Base-by-base conservation (phyloP, 2,113 vertebrate species). In the Laterallus jamaicensis region DNA sequence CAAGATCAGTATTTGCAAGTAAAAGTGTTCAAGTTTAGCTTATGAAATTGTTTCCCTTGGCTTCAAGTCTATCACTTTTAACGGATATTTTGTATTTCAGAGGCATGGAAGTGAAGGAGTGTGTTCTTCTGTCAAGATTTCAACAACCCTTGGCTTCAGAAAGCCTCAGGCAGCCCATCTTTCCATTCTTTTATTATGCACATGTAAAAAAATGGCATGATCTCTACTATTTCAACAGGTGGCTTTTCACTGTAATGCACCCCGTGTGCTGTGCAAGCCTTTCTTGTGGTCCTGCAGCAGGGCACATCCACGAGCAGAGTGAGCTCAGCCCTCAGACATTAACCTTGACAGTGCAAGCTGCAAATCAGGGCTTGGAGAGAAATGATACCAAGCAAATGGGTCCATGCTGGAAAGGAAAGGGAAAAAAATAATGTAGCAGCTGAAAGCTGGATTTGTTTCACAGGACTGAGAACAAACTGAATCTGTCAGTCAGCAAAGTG, bases 41-140 rank as follows among this genome's bases (percentile, higher is more conserved):
- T 87, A 84, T 12, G 4, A 91, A 82, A 82, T 82, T 93, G 83
- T 95, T 96, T 94, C 47, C 85, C 42, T 96, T 96, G 92, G 88
- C 92, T 83, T 92, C 92, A 49, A 71, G 59, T 93, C 81, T 94
- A 88, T 89, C 91, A 74, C 63, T 91, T 92, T 37, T 86, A 95
- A 91, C 3, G 12, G 86, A 74, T 95, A 78, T 81, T 91, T 95
- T 91, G 70, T 73, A 77, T 79, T 94, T 91, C 92, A 89, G 66
- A 84, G 75, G 59, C 88, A 82, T 14, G 52, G 68, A 85, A 79
- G 10, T 76, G 79, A 92, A 86, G 44, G 80, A 92, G 52, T 68
- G 56, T 37, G 52, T 73, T 85, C 86, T 94, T 95, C 67, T 83
- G 73, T 86, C 77, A 93, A 92, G 71, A 84, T 93, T 96, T 94